phyloP scores from a whole-genome alignment of 2,888 invertebrate genomes.

The Gnatocerus cornutus region DNA sequence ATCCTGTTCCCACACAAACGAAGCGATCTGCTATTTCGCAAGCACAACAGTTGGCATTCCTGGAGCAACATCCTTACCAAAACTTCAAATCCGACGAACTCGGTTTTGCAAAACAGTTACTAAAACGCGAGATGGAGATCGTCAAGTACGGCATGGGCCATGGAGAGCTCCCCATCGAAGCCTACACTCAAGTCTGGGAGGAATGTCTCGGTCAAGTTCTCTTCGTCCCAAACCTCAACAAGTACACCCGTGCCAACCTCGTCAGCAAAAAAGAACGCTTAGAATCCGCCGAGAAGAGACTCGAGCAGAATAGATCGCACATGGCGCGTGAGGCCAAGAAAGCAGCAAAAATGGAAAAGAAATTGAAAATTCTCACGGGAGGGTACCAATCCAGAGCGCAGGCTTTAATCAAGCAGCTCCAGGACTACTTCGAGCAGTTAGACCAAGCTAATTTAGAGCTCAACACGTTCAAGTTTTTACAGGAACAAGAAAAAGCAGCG shows the following conservation, averaged over 20 bases:
- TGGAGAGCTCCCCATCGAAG: conserved; percentile 92
- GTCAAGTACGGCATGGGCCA: conserved; percentile 97
- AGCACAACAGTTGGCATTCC: conserved; percentile 84
- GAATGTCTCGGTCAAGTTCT: conserved; percentile 95
- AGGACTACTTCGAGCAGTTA: conserved; percentile 90
- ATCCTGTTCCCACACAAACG: conserved; percentile 73
- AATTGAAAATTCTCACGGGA: conserved; percentile 94
- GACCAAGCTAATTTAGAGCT: conserved; percentile 92
- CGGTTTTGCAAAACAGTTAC: conserved; percentile 76
- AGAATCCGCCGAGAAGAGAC: conserved; percentile 92
- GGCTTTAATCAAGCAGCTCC: conserved; percentile 88
- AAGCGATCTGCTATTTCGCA: conserved; percentile 67
- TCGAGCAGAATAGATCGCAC: conserved; percentile 94
- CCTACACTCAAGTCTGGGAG: conserved; percentile 95
- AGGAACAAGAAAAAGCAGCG: conserved; percentile 91
- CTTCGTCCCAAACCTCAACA: conserved; percentile 84
- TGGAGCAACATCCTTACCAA: conserved; percentile 91
- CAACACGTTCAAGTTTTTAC: conserved; percentile 92
- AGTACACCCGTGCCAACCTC: conserved; percentile 93
- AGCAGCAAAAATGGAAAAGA: conserved; percentile 98
- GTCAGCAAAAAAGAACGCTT: conserved; percentile 97
- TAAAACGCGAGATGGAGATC: conserved; percentile 89
- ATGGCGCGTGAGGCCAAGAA: conserved; percentile 98
- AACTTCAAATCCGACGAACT: conserved; percentile 81
- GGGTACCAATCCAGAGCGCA: conserved; percentile 88